Evolutionary conservation across 2,888 invertebrate genomes (phyloP).

Genomic region (Horisme vitalbata): DNA sequence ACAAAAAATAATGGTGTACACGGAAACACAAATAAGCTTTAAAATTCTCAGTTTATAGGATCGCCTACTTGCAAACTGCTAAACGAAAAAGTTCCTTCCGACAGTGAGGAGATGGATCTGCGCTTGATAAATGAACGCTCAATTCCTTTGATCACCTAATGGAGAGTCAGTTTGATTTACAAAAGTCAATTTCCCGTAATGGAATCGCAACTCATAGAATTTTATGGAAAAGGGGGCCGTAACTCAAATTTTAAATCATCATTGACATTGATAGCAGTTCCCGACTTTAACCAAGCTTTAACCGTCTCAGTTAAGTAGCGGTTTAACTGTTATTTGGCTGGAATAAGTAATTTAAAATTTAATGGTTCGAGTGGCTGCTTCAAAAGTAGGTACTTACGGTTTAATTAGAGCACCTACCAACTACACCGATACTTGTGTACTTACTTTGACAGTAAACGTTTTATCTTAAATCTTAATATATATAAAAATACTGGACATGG

Average conservation of each 20-base stretch:
- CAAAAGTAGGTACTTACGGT: background rate
- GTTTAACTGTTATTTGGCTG: constrained; percentile 3
- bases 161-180: constrained; percentile 45
- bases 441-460: too few species aligned
- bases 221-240: constrained; percentile 26
- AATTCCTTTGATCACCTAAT: constrained; percentile 45
- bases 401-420: too few species aligned
- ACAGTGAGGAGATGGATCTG: constrained; percentile 66
- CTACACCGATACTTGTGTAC: too few species aligned
- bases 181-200: constrained; percentile 46
- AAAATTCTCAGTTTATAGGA: too few species aligned
- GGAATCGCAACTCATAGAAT: constrained; percentile 32
- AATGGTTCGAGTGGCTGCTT: background rate
- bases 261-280: constrained; percentile 10
- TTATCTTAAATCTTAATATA: too few species aligned
- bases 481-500: too few species aligned
- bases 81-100: constrained; percentile 66
- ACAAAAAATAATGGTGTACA: too few species aligned
- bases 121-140: constrained; percentile 64
- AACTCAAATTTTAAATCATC: constrained; percentile 18
- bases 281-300: constrained; percentile 6
- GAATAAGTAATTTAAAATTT: constrained; percentile 9
- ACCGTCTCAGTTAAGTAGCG: constrained; percentile 1
- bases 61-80: constrained; percentile 26
- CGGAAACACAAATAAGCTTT: too few species aligned